phyloP scores from a whole-genome alignment of 2,888 invertebrate species.

The Ecdyonurus torrentis region DNA sequence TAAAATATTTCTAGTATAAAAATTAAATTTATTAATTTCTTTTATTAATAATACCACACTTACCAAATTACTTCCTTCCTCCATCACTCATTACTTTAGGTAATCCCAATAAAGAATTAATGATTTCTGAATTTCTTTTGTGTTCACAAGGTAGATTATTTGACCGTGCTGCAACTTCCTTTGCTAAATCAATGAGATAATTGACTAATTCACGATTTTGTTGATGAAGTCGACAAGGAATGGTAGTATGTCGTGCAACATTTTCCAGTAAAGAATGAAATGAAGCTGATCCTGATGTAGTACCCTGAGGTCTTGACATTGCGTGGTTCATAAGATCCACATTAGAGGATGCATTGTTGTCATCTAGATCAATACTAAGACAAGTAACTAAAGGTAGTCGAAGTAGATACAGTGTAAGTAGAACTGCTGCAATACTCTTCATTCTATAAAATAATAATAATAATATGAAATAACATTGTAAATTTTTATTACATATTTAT shows the following conservation, averaged over 20 bases:
- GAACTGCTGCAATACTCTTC: conserved; percentile 6
- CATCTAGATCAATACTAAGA: conserved; percentile 4
- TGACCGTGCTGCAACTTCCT: neutral
- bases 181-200: conserved; percentile 5
- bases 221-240: neutral
- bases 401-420: conserved; percentile 7
- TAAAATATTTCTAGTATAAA: no score
- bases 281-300: neutral
- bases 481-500: no score
- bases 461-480: no score
- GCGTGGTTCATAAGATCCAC: neutral
- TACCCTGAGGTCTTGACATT: neutral
- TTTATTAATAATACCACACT: no score
- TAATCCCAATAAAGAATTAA: conserved; percentile 55
- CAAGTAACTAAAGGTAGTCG: conserved; percentile 7
- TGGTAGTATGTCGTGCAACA: no score
- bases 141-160: conserved; percentile 20
- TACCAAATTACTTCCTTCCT: conserved; percentile 35
- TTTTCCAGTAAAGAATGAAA: neutral
- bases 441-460: no score
- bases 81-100: conserved; percentile 60
- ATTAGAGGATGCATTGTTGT: neutral
- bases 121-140: conserved; percentile 53
- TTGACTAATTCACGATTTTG: neutral
- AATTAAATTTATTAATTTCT: no score